Percentiles rank a stretch among this genome's conserved stretches.
Conservation (phyloP, 2,797 vertebrate genomes). For the Siniperca obscura region DNA sequence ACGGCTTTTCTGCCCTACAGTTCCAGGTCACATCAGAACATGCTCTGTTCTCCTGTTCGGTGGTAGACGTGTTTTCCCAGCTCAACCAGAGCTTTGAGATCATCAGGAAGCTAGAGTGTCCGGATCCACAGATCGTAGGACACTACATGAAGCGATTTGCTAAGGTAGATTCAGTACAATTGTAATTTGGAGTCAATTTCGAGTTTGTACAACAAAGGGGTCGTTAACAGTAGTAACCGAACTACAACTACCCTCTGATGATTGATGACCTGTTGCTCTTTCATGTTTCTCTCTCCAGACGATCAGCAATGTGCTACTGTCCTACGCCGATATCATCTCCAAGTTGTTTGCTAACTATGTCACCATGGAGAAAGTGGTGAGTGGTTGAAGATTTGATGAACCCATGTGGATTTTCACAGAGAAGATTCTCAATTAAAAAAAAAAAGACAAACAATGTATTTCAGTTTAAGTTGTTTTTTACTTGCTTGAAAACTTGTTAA, state of each 20-base stretch:
- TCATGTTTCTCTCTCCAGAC: slow-evolving; percentile 84
- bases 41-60: slow-evolving; percentile 97
- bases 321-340: slow-evolving; percentile 96
- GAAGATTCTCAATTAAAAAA: not conserved
- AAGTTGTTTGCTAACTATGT: slow-evolving; percentile 96
- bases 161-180: slow-evolving; percentile 85
- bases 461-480: not conserved
- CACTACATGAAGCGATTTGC: slow-evolving; percentile 99
- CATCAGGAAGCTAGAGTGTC: slow-evolving; percentile 98
- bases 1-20: slow-evolving; percentile 76
- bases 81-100: slow-evolving; percentile 99
- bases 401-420: not conserved
- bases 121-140: slow-evolving; percentile 96
- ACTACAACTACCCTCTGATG: not conserved
- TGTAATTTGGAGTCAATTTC: not conserved
- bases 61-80: slow-evolving; percentile 98
- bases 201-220: not conserved
- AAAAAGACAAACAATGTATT: not conserved
- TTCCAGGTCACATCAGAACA: slow-evolving; percentile 99
- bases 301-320: slow-evolving; percentile 97
- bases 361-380: slow-evolving; percentile 96
- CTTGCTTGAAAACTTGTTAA: not conserved
- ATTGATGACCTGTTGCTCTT: not conserved
- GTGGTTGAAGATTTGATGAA: slow-evolving; percentile 34
- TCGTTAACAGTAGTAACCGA: not conserved